A percentile compares a stretch with the other conserved stretches of the same genome.
Conservation (phyloP, 2,797 vertebrate species). For the Limnodromus scolopaceus region DNA sequence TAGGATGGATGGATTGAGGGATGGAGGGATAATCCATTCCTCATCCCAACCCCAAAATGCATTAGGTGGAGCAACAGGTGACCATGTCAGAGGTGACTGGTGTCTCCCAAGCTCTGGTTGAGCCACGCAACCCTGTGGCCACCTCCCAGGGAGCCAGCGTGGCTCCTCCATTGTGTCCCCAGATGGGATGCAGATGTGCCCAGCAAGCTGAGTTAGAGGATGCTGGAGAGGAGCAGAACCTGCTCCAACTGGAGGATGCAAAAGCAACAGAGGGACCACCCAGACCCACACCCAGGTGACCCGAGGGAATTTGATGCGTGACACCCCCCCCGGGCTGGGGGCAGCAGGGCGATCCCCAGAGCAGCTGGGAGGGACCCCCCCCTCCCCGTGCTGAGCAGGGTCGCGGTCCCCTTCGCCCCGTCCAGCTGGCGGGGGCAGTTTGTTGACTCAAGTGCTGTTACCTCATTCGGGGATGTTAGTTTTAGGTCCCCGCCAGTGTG, state of each 20-base stretch:
- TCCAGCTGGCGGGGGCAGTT: background rate
- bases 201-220: fast-evolving
- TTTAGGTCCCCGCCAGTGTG: conserved; percentile 69
- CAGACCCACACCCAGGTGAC: fast-evolving
- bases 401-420: background rate
- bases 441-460: conserved; percentile 69
- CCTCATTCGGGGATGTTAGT: conserved; percentile 70
- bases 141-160: fast-evolving
- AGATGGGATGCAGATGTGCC: fast-evolving
- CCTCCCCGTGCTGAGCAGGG: background rate
- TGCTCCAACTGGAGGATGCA: background rate
- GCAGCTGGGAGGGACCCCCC: background rate
- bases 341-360: background rate
- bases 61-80: background rate
- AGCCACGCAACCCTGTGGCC: background rate
- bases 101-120: background rate
- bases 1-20: background rate
- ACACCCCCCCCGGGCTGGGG: fast-evolving
- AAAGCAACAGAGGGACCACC: background rate
- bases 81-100: background rate
- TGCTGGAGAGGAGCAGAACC: background rate
- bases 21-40: background rate
- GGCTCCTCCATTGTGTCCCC: background rate
- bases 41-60: background rate
- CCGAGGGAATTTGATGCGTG: background rate